These are phyloP conservation scores for Napeogenes inachia DNA, from an alignment of 2,888 invertebrate species.

Conservation along the genomic window DNA sequence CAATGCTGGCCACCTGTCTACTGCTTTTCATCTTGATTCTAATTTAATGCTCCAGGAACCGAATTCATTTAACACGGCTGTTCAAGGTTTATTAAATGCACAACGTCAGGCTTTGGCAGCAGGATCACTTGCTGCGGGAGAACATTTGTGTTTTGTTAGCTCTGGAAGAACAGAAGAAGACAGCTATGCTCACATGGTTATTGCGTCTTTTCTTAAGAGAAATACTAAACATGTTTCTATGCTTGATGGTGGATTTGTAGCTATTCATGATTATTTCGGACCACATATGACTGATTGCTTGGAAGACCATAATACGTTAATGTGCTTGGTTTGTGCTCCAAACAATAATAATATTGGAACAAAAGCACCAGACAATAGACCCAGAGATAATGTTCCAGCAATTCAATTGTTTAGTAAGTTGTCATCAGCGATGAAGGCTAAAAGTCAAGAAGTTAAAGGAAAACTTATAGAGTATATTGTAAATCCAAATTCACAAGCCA, in stretches of 20 bases:
- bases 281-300: conserved; percentile 88
- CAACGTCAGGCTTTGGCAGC: conserved; percentile 92
- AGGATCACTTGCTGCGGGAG: conserved; percentile 90
- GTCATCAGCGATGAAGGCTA: conserved; percentile 91
- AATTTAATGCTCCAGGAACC: conserved; percentile 98
- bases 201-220: conserved; percentile 96
- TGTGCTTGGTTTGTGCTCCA: conserved; percentile 89
- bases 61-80: conserved; percentile 94
- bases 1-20: conserved; percentile 96
- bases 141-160: conserved; percentile 94
- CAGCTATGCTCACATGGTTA: conserved; percentile 98
- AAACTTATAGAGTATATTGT: conserved; percentile 95
- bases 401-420: conserved; percentile 89
- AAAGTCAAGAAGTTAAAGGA: conserved; percentile 94
- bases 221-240: conserved; percentile 95
- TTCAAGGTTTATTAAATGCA: conserved; percentile 92
- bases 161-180: conserved; percentile 96
- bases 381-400: conserved; percentile 65
- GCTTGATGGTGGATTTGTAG: conserved; percentile 92
- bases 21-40: conserved; percentile 98
- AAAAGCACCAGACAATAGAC: conserved; percentile 41
- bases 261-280: conserved; percentile 89
- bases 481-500: conserved; percentile 83
- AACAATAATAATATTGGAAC: conserved; percentile 60
- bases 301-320: conserved; percentile 88